phyloP scores from a whole-genome alignment of 2,797 vertebrate genomes.

The Chlorospingus semifuscus region DNA sequence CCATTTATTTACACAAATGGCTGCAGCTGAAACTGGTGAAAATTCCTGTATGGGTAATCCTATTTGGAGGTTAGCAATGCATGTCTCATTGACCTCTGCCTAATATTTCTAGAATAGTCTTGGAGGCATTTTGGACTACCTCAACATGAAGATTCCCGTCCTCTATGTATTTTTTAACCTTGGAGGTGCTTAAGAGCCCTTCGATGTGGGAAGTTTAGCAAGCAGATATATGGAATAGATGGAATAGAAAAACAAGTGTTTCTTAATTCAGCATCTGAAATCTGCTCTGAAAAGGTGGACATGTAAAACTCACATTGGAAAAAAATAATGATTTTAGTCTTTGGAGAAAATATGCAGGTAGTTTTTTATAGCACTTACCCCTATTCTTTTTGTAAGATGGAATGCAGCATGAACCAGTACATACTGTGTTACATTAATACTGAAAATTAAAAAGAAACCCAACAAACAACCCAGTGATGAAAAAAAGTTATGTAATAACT shows the following conservation, averaged over 20 bases:
- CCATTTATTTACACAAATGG: background rate
- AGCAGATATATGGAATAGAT: background rate
- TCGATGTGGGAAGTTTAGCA: rapidly evolving
- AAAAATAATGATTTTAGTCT: background rate
- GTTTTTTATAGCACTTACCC: background rate
- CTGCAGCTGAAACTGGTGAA: background rate
- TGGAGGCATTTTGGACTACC: background rate
- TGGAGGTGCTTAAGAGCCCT: background rate
- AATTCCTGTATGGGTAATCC: background rate
- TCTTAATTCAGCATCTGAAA: background rate
- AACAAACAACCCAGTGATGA: rapidly evolving
- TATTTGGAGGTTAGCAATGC: background rate
- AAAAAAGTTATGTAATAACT: background rate
- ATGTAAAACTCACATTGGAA: background rate
- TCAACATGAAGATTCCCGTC: background rate
- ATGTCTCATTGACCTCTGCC: background rate
- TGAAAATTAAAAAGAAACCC: background rate
- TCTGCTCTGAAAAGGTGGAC: background rate
- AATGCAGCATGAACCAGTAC: background rate
- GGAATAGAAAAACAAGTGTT: background rate
- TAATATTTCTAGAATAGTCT: background rate
- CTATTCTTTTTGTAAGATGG: background rate
- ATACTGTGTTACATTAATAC: background rate
- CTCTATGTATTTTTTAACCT: background rate
- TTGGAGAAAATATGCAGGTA: background rate